These are phyloP conservation scores for Littorina saxatilis DNA, from an alignment of 1,140 invertebrate species.

Conservation along the genomic window DNA sequence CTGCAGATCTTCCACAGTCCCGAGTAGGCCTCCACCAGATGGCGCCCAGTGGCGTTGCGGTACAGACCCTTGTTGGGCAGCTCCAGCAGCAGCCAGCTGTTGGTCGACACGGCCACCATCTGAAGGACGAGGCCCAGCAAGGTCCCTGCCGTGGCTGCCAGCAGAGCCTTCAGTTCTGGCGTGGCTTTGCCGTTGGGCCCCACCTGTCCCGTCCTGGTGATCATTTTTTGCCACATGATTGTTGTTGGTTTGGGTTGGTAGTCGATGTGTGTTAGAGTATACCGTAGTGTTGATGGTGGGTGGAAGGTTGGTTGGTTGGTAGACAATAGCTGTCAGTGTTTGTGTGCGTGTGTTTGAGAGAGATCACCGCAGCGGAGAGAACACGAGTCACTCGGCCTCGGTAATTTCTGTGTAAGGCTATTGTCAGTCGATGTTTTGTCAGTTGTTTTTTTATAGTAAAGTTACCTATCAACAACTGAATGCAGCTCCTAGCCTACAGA, in stretches of 20 bases:
- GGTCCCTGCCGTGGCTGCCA: constrained; percentile 44
- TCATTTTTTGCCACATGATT: constrained; percentile 11
- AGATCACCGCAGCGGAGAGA: not conserved
- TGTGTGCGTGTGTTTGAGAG: no score
- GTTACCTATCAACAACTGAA: no score
- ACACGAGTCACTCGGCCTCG: not conserved
- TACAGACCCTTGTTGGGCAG: not conserved
- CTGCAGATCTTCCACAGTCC: constrained; percentile 54
- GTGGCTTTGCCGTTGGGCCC: constrained; percentile 17
- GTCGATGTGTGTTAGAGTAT: not conserved
- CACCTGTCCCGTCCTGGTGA: not conserved
- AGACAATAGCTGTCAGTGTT: not conserved
- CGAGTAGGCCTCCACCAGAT: constrained; percentile 36
- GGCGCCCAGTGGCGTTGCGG: constrained; percentile 16
- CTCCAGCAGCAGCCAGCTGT: constrained; percentile 51
- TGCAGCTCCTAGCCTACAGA: no score
- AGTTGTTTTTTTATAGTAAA: no score
- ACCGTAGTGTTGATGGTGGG: not conserved
- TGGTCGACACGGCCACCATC: constrained; percentile 52
- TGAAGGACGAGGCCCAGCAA: constrained; percentile 51
- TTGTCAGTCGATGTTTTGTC: no score
- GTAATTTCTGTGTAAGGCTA: not conserved
- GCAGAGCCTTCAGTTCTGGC: constrained; percentile 35
- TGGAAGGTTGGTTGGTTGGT: not conserved
- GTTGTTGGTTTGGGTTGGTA: not conserved